Conservation (phyloP, 2,113 vertebrate species). For the Sorex araneus region DNA sequence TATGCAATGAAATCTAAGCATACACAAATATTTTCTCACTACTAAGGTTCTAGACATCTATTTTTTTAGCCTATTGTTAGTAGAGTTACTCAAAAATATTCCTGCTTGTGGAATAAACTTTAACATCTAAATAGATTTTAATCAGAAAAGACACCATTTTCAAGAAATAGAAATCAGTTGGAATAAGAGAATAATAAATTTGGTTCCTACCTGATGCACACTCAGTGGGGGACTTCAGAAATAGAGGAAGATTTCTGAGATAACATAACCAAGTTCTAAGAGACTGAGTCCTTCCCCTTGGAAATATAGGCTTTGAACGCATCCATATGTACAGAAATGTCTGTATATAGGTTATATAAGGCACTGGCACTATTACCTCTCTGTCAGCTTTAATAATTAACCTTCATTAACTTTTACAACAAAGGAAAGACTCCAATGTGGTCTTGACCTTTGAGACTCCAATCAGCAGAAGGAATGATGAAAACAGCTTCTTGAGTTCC, state of each 20-base stretch:
- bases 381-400: constrained; percentile 91
- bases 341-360: constrained; percentile 78
- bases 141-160: constrained; percentile 40
- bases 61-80: constrained; percentile 24
- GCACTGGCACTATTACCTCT: constrained; percentile 73
- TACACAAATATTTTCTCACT: constrained; percentile 66
- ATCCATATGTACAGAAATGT: constrained; percentile 82
- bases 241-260: neutral
- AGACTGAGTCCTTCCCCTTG: constrained; percentile 46
- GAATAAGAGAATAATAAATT: constrained; percentile 36
- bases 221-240: constrained; percentile 68
- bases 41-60: neutral
- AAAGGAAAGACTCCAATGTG: constrained; percentile 89
- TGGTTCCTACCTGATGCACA: constrained; percentile 84
- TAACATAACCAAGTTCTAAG: constrained; percentile 63
- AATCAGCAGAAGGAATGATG: constrained; percentile 86
- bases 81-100: constrained; percentile 47
- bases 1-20: constrained; percentile 48
- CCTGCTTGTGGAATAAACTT: constrained; percentile 6
- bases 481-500: constrained; percentile 88
- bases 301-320: constrained; percentile 73
- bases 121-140: constrained; percentile 36
- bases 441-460: constrained; percentile 90
- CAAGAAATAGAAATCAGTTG: constrained; percentile 60
- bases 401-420: constrained; percentile 93